These are phyloP conservation scores for Anarhynchus alexandrinus DNA, from an alignment of 2,113 vertebrate genomes.

Conservation along the genomic window DNA sequence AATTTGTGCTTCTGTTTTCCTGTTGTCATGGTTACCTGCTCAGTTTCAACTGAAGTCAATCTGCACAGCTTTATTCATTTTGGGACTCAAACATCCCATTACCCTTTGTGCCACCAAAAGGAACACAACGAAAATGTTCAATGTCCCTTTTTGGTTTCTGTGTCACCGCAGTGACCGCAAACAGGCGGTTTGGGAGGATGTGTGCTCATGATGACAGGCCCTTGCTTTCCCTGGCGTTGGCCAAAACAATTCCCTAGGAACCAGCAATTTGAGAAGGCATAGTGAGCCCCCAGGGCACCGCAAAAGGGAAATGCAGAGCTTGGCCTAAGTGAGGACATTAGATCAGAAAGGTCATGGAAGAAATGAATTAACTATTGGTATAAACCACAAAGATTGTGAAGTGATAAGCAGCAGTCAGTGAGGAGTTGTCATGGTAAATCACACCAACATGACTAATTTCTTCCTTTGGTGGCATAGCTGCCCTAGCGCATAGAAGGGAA, in stretches of 20 bases:
- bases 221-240: background rate
- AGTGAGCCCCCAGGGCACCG: background rate
- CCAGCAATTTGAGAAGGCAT: background rate
- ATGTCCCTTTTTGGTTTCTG: background rate
- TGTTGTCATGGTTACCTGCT: background rate
- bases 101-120: background rate
- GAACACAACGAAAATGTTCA: background rate
- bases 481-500: background rate
- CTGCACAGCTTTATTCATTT: background rate
- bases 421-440: background rate
- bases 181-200: background rate
- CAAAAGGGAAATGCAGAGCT: background rate
- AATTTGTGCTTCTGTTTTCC: background rate
- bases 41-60: background rate
- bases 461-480: background rate
- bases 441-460: background rate
- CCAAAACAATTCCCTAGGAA: background rate
- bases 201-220: background rate
- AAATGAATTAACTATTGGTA: background rate
- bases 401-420: background rate
- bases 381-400: background rate
- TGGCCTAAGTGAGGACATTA: background rate
- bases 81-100: background rate
- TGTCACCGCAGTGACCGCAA: background rate
- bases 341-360: background rate